A percentile compares a stretch with the other conserved stretches of the same genome.
Conservation (phyloP, 2,888 invertebrate genomes). For the Drosophila kokeensis region DNA sequence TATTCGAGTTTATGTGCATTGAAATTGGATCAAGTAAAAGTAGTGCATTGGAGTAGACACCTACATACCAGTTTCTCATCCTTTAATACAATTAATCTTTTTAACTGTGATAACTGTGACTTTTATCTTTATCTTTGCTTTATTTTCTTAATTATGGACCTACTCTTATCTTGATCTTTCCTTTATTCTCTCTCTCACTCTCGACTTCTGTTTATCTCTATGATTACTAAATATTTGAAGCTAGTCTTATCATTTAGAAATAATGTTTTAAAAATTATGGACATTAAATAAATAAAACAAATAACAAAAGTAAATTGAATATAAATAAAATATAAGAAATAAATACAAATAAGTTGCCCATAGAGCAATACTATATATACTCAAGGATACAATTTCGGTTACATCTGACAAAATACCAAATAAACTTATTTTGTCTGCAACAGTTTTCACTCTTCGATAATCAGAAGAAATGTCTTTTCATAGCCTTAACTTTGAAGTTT, state of each 20-base stretch:
- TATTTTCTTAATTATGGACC: too few relatives aligned
- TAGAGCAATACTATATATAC: background rate
- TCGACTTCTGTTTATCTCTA: too few relatives aligned
- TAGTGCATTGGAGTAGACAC: background rate
- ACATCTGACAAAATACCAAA: background rate
- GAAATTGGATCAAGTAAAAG: background rate
- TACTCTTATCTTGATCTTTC: too few relatives aligned
- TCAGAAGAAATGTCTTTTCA: too few relatives aligned
- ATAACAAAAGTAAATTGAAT: too few relatives aligned
- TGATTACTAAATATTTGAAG: too few relatives aligned
- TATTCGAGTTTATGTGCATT: background rate
- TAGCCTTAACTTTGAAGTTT: too few relatives aligned
- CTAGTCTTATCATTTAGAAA: too few relatives aligned
- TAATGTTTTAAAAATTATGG: too few relatives aligned
- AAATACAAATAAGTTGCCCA: background rate
- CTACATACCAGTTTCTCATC: background rate
- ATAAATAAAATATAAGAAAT: background rate
- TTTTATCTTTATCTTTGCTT: fast-evolving
- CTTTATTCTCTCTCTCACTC: background rate
- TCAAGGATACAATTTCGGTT: background rate
- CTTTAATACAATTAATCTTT: background rate
- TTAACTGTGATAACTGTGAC: too few relatives aligned
- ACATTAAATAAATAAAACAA: background rate
- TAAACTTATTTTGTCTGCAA: too few relatives aligned
- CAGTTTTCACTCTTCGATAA: too few relatives aligned